phyloP scores from a whole-genome alignment of 2,888 invertebrate species.

The Dichetophora obliterata region DNA sequence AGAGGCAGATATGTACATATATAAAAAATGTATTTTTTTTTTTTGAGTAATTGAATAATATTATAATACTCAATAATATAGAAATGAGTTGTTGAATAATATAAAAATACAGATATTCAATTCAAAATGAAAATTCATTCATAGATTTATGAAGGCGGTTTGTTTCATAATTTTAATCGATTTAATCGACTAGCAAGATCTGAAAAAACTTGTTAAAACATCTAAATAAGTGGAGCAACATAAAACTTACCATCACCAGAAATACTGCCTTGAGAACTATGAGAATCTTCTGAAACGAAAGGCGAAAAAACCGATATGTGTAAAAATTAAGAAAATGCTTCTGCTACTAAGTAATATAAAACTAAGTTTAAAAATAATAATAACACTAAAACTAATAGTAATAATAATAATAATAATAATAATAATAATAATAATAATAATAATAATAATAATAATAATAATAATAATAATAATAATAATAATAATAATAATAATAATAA shows the following conservation, averaged over 20 bases:
- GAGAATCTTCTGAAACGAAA: constrained; percentile 66
- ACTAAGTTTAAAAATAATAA: no score
- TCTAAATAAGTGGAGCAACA: background rate
- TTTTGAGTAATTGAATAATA: no score
- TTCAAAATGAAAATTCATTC: constrained; percentile 5
- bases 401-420: no score
- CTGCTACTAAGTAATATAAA: no score
- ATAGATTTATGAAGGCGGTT: background rate
- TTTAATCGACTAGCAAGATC: background rate
- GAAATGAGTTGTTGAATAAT: background rate
- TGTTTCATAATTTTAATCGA: background rate
- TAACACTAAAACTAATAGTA: no score
- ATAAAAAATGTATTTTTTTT: background rate
- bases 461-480: no score
- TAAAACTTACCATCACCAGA: constrained; percentile 68
- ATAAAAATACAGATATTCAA: background rate
- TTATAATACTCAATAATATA: no score
- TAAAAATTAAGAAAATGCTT: background rate
- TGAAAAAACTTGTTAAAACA: background rate
- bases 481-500: no score
- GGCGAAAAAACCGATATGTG: constrained; percentile 22
- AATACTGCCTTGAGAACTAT: constrained; percentile 68
- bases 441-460: no score
- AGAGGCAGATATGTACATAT: background rate
- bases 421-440: no score